phyloP scores from a whole-genome alignment of 64 coral and sea anemone genomes.

The Stichodactyla mertensii region DNA sequence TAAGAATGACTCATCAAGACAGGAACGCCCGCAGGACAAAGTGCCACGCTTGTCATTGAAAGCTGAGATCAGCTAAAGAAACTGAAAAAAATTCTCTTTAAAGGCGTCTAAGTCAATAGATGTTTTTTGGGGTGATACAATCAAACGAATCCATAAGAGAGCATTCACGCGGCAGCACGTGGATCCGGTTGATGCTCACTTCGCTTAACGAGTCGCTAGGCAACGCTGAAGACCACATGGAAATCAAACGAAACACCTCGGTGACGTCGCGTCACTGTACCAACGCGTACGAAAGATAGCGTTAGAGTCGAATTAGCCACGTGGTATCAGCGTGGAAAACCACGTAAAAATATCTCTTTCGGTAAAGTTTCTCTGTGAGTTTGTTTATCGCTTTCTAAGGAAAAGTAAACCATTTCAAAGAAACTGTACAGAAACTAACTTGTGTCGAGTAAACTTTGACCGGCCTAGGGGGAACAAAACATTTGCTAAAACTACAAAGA shows the following conservation, averaged over 20 bases:
- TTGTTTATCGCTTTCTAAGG: no score
- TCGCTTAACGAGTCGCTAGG: not conserved
- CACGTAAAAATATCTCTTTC: no score
- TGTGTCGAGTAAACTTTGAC: no score
- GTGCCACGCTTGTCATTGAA: not conserved
- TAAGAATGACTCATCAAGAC: not conserved
- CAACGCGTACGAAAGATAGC: not conserved
- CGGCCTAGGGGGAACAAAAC: no score
- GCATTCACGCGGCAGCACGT: not conserved
- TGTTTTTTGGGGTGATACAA: not conserved
- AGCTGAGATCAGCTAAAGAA: not conserved
- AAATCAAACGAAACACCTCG: not conserved
- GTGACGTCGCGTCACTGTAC: not conserved
- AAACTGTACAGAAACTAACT: no score
- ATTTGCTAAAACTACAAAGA: no score
- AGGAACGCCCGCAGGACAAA: not conserved
- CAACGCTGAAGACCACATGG: not conserved
- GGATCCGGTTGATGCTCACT: constrained; percentile 8
- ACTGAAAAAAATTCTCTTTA: constrained; percentile 2
- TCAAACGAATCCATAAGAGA: not conserved
- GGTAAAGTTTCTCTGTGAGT: no score
- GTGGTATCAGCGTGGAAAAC: not conserved
- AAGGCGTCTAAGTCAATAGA: not conserved
- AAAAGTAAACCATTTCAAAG: no score
- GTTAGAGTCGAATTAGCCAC: not conserved